Conservation (phyloP, 2,888 invertebrate species). For the Perizoma flavofasciatum region DNA sequence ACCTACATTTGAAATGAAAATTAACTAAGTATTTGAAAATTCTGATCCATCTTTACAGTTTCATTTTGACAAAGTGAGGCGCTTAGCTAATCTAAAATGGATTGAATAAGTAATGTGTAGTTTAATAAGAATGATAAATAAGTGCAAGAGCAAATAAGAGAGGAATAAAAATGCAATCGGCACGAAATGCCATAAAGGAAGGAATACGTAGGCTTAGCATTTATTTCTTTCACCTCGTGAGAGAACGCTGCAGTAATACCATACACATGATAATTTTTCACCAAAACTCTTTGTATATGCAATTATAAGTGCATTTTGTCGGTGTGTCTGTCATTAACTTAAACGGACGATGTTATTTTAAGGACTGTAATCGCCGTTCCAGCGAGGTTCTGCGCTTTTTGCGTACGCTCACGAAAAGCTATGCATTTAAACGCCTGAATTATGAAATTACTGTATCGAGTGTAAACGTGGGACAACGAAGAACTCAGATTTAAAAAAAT, state of each 20-base stretch:
- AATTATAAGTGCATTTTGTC: slow-evolving; percentile 83
- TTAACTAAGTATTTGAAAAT: not conserved
- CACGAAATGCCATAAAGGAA: slow-evolving; percentile 6
- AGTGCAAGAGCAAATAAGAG: too few species aligned
- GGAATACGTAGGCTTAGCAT: slow-evolving; percentile 15
- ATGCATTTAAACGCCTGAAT: slow-evolving; percentile 83
- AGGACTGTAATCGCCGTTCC: slow-evolving; percentile 78
- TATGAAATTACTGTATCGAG: slow-evolving; percentile 83
- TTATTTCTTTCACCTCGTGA: slow-evolving; percentile 53
- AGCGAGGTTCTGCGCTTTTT: slow-evolving; percentile 70
- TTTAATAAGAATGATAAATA: too few species aligned
- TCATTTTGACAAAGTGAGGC: too few species aligned
- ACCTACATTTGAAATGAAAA: not conserved
- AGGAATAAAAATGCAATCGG: too few species aligned
- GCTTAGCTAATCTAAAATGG: too few species aligned
- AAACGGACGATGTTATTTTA: slow-evolving; percentile 84
- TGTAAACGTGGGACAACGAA: slow-evolving; percentile 68
- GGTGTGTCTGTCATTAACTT: slow-evolving; percentile 83
- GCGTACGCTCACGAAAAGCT: slow-evolving; percentile 77
- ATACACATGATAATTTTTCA: slow-evolving; percentile 76
- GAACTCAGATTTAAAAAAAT: slow-evolving; percentile 18
- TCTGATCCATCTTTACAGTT: too few species aligned
- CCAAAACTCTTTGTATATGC: slow-evolving; percentile 80
- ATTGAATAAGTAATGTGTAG: too few species aligned
- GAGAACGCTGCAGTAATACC: slow-evolving; percentile 60